phyloP scores from a whole-genome alignment of 2,888 invertebrate genomes.

The Cetonia aurata region DNA sequence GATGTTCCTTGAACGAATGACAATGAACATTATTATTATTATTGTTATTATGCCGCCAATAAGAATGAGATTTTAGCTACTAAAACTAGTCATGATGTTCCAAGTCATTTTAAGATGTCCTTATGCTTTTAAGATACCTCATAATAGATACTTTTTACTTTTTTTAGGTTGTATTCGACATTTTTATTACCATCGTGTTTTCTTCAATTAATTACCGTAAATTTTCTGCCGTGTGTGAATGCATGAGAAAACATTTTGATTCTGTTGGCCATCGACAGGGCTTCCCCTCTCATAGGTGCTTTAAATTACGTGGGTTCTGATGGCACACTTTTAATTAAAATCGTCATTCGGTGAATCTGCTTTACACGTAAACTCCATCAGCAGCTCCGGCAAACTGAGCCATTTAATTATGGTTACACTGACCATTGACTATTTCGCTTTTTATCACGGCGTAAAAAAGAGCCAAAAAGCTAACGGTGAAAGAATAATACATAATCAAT shows the following conservation, averaged over 20 bases:
- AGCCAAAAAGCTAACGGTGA: not conserved
- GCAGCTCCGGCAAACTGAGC: slow-evolving; percentile 24
- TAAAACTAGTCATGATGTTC: no score
- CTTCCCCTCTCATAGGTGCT: slow-evolving; percentile 1
- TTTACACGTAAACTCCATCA: slow-evolving; percentile 39
- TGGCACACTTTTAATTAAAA: slow-evolving; percentile 32
- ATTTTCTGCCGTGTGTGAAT: not conserved
- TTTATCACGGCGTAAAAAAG: slow-evolving; percentile 17
- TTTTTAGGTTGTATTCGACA: no score
- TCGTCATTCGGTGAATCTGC: slow-evolving; percentile 29
- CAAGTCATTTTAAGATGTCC: no score
- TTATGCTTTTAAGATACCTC: no score
- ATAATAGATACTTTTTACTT: no score
- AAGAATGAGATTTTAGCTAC: no score
- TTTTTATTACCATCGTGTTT: no score
- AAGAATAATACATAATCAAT: no score
- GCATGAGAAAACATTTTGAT: not conserved
- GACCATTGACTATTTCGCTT: slow-evolving; percentile 19
- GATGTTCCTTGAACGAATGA: no score
- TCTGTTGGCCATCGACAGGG: slow-evolving; percentile 1
- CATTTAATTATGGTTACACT: slow-evolving; percentile 18
- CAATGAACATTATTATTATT: no score
- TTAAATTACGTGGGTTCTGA: slow-evolving; percentile 20
- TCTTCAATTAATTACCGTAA: no score
- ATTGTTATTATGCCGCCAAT: no score